phyloP scores from a whole-genome alignment of 2,797 vertebrate genomes.

The Rhadinocentrus ornatus region DNA sequence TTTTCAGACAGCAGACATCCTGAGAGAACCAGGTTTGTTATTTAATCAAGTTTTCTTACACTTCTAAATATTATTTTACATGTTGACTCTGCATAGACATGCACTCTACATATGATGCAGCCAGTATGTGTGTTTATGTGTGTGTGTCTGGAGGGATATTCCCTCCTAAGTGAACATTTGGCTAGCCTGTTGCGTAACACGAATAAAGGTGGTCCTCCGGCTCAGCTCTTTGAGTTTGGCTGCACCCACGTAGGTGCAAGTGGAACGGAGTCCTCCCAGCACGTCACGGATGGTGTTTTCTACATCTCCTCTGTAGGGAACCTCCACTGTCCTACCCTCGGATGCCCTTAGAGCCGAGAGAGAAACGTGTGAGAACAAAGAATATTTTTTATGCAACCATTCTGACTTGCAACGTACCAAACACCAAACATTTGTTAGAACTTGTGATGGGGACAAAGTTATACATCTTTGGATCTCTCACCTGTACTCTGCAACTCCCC shows the following conservation, averaged over 20 bases:
- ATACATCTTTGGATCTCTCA: slow-evolving; percentile 62
- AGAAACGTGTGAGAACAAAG: background rate
- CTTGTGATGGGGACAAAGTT: background rate
- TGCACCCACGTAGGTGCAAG: slow-evolving; percentile 97
- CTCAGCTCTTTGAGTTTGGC: slow-evolving; percentile 98
- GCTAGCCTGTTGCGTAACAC: slow-evolving; percentile 97
- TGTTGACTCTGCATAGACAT: slow-evolving; percentile 17
- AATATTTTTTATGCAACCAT: background rate
- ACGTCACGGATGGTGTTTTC: slow-evolving; percentile 95
- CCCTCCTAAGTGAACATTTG: slow-evolving; percentile 86
- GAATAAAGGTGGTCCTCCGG: slow-evolving; percentile 95
- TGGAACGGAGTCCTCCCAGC: slow-evolving; percentile 94
- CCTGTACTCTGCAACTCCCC: slow-evolving; percentile 97
- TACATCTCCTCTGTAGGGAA: slow-evolving; percentile 92
- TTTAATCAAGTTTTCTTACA: slow-evolving; percentile 13
- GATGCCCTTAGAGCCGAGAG: slow-evolving; percentile 85
- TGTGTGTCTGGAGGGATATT: background rate
- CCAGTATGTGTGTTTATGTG: background rate
- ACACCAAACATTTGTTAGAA: too few relatives aligned
- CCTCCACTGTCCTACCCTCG: slow-evolving; percentile 95
- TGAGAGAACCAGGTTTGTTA: slow-evolving; percentile 56
- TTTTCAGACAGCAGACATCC: slow-evolving; percentile 56
- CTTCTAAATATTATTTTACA: background rate
- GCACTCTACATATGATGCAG: slow-evolving; percentile 17
- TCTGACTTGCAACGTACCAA: background rate